Percentiles rank a stretch among this genome's conserved stretches.
These are phyloP conservation scores for Argentina silus DNA, from an alignment of 2,797 vertebrate species.

Conservation along the genomic window DNA sequence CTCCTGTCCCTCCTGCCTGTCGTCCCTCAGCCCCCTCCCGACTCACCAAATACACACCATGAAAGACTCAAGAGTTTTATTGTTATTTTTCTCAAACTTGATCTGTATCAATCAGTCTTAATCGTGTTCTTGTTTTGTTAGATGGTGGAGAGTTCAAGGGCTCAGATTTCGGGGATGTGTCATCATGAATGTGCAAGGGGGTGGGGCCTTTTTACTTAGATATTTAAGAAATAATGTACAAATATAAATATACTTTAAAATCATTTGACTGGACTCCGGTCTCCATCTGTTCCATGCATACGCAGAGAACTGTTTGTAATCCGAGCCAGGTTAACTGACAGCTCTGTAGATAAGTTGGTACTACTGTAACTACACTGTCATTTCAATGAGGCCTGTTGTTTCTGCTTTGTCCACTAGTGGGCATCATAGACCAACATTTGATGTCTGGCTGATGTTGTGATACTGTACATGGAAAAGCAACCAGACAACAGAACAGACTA, in stretches of 20 bases:
- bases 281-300: slow-evolving; percentile 21
- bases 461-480: not conserved
- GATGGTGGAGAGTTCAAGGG: slow-evolving; percentile 18
- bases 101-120: slow-evolving; percentile 17
- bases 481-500: not conserved
- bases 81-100: slow-evolving; percentile 22
- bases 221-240: slow-evolving; percentile 57
- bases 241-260: slow-evolving; percentile 41
- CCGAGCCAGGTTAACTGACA: not conserved
- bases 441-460: not conserved
- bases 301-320: not conserved
- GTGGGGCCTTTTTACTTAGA: slow-evolving; percentile 42
- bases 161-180: slow-evolving; percentile 3
- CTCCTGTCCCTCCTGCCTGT: not conserved
- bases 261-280: slow-evolving; percentile 27
- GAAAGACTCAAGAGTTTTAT: slow-evolving; percentile 32
- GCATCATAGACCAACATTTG: slow-evolving; percentile 21
- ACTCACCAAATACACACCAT: slow-evolving; percentile 15
- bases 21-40: not conserved
- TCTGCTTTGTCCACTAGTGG: slow-evolving; percentile 24
- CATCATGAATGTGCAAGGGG: slow-evolving; percentile 27
- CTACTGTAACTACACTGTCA: not conserved
- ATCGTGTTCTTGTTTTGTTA: slow-evolving; percentile 18
- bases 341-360: not conserved
- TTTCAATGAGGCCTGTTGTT: not conserved